Base-by-base conservation (phyloP, 2,888 invertebrate genomes). In the Torymus texanus region DNA sequence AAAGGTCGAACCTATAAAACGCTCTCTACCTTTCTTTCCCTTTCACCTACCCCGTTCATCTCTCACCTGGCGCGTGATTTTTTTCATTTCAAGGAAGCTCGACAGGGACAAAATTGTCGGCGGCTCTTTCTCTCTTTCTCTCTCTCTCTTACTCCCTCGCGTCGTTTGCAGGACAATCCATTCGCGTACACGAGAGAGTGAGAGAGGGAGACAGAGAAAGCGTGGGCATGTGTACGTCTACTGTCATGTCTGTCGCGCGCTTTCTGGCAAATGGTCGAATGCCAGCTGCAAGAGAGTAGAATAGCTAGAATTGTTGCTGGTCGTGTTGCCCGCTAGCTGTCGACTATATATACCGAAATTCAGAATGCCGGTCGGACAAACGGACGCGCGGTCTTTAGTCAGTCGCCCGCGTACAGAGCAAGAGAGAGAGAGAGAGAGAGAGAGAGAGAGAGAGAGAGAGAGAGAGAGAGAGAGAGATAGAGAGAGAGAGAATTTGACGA, bases 281-380 rank as follows among this genome's bases (percentile, higher is more conserved):
- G 83, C 82, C 84, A 83, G 61, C 76, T 67, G 78, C 84, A 84
- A 81, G 79, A 80, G 77, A n/a, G 66, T 10, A 77, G 75, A 82
- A 84, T 75, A 81, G 72, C 81, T 83, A 75, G 56, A 78, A 83
- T 79, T 84, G 82, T 81, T 83, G 81, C 14, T 66, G 67, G 63
- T 78, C 74, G 63, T 72, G 75, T 75, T 78, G 78, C 65, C 16
- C 56, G 58, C 61, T 18, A 2, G 10, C 11, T 1, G n/a, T 5
- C 14, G 29, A 10, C 11, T 55, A 41, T 71, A 68, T 73, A 3
- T 29, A 75, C 63, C 55, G 70, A 81, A 78, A 81, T 81, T 76
- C 74, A 67, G 66, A 68, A 75, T 66, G 71, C 51, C 50, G 55
- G 21, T 18, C 16, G 59, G 24, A 58, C 70, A 41, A 18, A n/a